Percentiles rank a stretch among this genome's conserved stretches.
Evolutionary conservation across 2,888 invertebrate species (phyloP).

Genomic region (Thyatira batis): DNA sequence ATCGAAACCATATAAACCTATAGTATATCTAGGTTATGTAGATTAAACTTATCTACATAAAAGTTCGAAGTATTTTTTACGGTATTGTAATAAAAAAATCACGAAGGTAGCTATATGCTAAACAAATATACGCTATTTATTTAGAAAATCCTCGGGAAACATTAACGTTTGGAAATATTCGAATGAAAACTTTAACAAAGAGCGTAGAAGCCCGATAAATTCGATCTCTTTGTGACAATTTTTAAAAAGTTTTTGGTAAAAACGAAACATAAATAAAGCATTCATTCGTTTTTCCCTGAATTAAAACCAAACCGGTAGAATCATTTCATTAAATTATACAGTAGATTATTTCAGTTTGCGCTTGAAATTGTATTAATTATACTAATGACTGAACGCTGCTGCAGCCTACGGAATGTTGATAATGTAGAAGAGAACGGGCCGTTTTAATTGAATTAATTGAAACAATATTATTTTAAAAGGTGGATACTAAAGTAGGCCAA

Average conservation of each 20-base stretch:
- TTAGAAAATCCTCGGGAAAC: not conserved
- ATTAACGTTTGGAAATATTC: not conserved
- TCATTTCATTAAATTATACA: slow-evolving; percentile 19
- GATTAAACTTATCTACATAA: too few species aligned
- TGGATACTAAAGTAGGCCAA: not conserved
- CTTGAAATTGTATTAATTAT: slow-evolving; percentile 26
- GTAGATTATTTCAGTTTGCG: slow-evolving; percentile 13
- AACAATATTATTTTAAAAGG: not conserved
- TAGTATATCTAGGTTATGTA: too few species aligned
- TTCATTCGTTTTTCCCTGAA: not conserved
- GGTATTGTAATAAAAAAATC: too few species aligned
- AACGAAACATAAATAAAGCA: not conserved
- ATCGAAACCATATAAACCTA: too few species aligned
- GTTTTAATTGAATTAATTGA: slow-evolving; percentile 1
- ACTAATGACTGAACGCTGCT: slow-evolving; percentile 13
- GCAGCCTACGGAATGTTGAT: slow-evolving; percentile 9
- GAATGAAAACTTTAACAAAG: not conserved
- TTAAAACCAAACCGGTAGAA: not conserved
- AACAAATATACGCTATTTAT: not conserved
- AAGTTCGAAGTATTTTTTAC: too few species aligned
- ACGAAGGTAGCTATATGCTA: too few species aligned
- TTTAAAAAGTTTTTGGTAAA: not conserved
- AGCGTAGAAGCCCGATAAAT: not conserved
- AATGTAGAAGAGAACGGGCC: not conserved
- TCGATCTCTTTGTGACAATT: not conserved